Evolutionary conservation across 2,113 vertebrate species (phyloP).

Genomic region (Hipposideros armiger): DNA sequence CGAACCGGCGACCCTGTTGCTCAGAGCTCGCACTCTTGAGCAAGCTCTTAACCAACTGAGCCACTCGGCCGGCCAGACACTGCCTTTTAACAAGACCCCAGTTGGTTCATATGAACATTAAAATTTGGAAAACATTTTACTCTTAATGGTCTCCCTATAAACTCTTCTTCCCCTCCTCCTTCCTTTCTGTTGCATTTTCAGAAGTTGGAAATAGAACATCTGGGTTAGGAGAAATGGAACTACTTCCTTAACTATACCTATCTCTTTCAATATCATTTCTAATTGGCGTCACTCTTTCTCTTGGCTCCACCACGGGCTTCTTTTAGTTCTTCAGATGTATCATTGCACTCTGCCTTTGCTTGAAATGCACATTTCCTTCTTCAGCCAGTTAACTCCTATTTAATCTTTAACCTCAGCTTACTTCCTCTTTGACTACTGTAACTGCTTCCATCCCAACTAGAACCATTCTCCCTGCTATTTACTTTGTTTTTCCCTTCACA

Average conservation of each 20-base stretch:
- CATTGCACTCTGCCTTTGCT: background rate
- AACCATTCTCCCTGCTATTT: background rate
- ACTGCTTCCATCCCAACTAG: background rate
- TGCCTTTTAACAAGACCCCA: background rate
- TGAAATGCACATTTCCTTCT: background rate
- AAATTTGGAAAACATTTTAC: background rate
- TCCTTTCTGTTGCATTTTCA: background rate
- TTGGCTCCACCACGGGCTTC: background rate
- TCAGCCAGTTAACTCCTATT: background rate
- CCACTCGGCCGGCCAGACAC: no score
- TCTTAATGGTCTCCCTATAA: background rate
- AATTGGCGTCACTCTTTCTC: background rate
- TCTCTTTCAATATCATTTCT: background rate
- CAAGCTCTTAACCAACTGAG: no score
- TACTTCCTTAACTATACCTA: background rate
- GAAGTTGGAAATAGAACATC: background rate
- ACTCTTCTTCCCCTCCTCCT: background rate
- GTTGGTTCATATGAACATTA: background rate
- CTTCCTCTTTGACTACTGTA: background rate
- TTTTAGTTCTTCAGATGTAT: background rate
- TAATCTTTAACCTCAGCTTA: background rate
- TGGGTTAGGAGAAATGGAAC: background rate
- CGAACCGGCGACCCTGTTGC: no score
- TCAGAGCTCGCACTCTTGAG: no score
- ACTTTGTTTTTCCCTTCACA: background rate